These are phyloP conservation scores for Paradoxurus hermaphroditus DNA, from an alignment of 2,113 vertebrate species.

Conservation along the genomic window DNA sequence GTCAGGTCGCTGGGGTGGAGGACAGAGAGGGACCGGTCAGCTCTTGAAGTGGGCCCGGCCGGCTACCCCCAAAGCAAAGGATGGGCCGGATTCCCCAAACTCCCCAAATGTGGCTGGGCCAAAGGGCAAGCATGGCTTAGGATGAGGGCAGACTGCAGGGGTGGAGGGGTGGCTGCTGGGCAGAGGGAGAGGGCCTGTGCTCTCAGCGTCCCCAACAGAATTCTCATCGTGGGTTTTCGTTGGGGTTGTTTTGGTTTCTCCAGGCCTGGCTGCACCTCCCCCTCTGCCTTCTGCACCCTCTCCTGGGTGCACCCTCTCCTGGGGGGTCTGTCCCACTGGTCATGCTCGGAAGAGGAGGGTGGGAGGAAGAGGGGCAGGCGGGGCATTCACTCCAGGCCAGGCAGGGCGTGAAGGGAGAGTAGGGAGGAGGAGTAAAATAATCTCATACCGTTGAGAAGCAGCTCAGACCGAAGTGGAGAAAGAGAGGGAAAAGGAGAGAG, in stretches of 20 bases:
- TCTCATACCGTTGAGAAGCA: slow-evolving; percentile 87
- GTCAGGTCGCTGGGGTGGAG: slow-evolving; percentile 89
- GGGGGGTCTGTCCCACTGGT: not conserved
- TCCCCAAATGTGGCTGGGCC: not conserved
- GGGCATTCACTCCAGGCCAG: slow-evolving; percentile 11
- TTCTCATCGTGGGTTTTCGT: not conserved
- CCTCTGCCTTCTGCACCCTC: not conserved
- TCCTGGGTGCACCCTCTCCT: not conserved
- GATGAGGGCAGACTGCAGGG: not conserved
- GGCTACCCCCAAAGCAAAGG: not conserved
- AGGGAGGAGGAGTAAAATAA: slow-evolving; percentile 75
- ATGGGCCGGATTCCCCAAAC: not conserved
- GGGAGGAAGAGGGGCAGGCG: not conserved
- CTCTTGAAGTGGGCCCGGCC: not conserved
- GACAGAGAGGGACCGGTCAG: slow-evolving; percentile 50
- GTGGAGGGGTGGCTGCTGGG: not conserved
- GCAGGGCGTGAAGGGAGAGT: not conserved
- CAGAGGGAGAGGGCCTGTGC: not conserved
- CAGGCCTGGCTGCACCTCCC: not conserved
- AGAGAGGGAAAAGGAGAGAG: slow-evolving; percentile 74
- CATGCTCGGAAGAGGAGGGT: slow-evolving; percentile 42
- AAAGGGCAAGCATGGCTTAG: not conserved
- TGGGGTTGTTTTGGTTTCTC: not conserved
- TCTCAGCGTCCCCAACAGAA: not conserved
- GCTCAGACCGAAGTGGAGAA: slow-evolving; percentile 82